Base-by-base conservation (phyloP, 2,797 vertebrate species). In the Mus caroli region DNA sequence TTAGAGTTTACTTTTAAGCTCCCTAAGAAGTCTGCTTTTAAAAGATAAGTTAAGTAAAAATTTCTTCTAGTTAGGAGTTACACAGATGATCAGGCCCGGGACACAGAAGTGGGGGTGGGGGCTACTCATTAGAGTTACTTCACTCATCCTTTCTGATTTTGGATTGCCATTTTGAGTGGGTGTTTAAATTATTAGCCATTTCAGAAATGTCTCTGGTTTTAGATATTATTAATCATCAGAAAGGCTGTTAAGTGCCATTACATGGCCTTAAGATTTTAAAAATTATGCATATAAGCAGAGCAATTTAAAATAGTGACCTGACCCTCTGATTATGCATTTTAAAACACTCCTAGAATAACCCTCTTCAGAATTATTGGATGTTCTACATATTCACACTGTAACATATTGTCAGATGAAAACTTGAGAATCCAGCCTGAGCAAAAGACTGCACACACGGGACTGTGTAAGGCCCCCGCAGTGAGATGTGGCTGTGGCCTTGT, bases 161-260 rank as follows among this genome's bases (percentile, higher is more conserved):
- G 54, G 73, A 75, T 96, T 96, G 73, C 46, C 84, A 1, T 85
- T 97, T 90, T 77, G 34, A 95, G 34, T 92, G 93, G 40, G 40
- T 80, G 31, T 95, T 98, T 96, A 91, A 78, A 73, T 98, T 96
- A 91, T 93, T 94, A 96, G 60, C 92, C 79, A 79, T 94, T 50
- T 24, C 89, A 90, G 50, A 96, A 93, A 92, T 93, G 60, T 90
- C 93, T 95, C 91, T 91, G 71, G 71, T 82, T 76, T 91, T 92
- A 95, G 95, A 83, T 78, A 92, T 91, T 93, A 52, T 67, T 85
- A 87, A 87, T 69, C 94, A 97, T 79, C 88, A 80, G 69, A 92
- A 86, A 92, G 89, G 50, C 88, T 97, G 77, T 86, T 96, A 94
- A 97, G 73, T 89, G 78, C 52, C 80, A 96, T 97, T 96, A 91